Percentiles rank a stretch among this genome's conserved stretches.
Conservation (phyloP, 2,797 vertebrate genomes). For the Syncerus caffer region DNA sequence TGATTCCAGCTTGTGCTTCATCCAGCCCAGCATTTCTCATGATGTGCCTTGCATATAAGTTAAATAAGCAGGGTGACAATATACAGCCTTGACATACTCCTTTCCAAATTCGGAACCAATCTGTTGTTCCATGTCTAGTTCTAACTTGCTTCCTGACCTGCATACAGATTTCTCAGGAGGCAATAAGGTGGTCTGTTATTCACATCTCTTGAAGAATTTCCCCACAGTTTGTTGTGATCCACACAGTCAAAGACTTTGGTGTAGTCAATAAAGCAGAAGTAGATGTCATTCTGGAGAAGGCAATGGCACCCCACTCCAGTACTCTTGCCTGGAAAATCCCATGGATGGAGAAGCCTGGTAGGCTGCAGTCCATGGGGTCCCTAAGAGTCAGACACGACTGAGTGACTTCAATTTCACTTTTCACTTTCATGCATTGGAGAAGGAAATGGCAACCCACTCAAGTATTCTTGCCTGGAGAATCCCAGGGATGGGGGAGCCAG, state of each 20-base stretch:
- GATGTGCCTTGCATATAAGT: not conserved
- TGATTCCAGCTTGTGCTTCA: not conserved
- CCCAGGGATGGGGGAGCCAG: too few species aligned
- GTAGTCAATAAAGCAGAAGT: not conserved
- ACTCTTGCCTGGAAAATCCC: too few species aligned
- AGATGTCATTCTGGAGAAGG: not conserved
- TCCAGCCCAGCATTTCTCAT: not conserved
- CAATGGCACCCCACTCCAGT: too few species aligned
- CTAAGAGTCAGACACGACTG: too few species aligned
- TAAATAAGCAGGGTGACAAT: not conserved
- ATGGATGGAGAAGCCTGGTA: too few species aligned
- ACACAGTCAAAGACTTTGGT: not conserved
- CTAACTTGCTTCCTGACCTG: not conserved
- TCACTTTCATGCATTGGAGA: too few species aligned
- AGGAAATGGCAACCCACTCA: too few species aligned
- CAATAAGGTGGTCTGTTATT: not conserved
- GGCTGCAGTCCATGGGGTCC: too few species aligned
- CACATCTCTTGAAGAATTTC: not conserved
- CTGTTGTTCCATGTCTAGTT: not conserved
- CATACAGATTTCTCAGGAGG: not conserved
- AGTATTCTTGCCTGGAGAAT: too few species aligned
- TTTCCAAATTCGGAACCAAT: rapidly evolving
- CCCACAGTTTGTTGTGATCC: not conserved
- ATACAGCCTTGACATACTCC: not conserved
- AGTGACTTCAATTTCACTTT: too few species aligned